Evolutionary conservation across 2,113 vertebrate genomes (phyloP).

Genomic region (Pseudorasbora parva): DNA sequence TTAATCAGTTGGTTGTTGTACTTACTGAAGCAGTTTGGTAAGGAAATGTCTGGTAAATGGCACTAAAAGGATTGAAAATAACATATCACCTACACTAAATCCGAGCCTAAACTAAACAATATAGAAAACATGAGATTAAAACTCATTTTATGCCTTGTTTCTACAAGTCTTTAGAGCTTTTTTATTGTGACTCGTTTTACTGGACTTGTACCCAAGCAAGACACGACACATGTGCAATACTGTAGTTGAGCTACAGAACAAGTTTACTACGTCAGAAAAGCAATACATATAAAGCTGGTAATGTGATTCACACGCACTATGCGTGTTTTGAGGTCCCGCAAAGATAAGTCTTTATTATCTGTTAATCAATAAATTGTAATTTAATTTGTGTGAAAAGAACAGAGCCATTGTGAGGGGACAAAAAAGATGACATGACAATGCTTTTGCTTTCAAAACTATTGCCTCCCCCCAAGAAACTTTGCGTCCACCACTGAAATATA

Average conservation of each 20-base stretch:
- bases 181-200: too few relatives aligned
- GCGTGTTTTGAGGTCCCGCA: too few relatives aligned
- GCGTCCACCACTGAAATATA: too few relatives aligned
- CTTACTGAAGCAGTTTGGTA: neutral
- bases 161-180: neutral
- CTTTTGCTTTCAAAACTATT: too few relatives aligned
- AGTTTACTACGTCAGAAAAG: constrained; percentile 1
- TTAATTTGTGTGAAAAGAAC: neutral
- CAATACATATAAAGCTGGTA: neutral
- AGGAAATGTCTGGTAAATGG: neutral
- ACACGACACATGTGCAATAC: neutral
- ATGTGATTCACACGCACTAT: neutral
- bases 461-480: too few relatives aligned
- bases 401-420: neutral
- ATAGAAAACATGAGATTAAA: neutral
- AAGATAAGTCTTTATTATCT: neutral
- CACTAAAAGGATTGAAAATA: neutral
- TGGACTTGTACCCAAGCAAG: neutral
- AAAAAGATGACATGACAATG: too few relatives aligned
- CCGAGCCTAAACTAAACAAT: neutral
- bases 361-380: neutral
- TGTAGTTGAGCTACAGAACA: neutral
- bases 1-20: neutral
- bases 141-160: neutral
- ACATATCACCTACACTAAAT: neutral